Evolutionary conservation across 2,888 invertebrate species (phyloP).

Genomic region (Polietes domitor): DNA sequence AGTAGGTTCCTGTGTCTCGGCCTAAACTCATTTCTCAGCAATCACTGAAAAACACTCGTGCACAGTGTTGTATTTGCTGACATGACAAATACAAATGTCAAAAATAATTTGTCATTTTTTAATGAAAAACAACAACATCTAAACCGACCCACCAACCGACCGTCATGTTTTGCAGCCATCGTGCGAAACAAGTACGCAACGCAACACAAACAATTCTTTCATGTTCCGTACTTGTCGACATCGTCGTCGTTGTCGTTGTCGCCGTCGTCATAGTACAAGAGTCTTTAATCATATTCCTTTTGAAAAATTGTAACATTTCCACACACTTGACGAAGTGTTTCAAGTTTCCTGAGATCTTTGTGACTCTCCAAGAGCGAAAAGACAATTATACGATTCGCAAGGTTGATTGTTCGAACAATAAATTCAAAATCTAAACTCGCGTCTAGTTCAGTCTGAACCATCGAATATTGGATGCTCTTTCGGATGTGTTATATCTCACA

Average conservation of each 20-base stretch:
- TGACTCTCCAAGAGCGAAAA: too few relatives aligned
- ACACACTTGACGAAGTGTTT: not conserved
- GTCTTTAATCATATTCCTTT: constrained; percentile 28
- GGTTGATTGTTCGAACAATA: too few relatives aligned
- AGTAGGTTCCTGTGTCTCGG: constrained; percentile 21
- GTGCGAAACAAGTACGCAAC: not conserved
- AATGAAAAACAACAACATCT: constrained; percentile 7
- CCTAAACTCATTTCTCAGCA: constrained; percentile 6
- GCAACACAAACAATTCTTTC: constrained; percentile 29
- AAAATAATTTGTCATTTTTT: constrained; percentile 66
- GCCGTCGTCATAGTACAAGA: not conserved
- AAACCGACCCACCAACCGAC: not conserved
- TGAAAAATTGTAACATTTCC: constrained; percentile 22
- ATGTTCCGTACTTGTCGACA: constrained; percentile 30
- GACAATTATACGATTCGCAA: too few relatives aligned
- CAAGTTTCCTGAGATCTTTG: not conserved
- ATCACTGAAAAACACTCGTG: constrained; percentile 15
- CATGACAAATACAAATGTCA: constrained; percentile 65
- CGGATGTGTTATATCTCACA: too few relatives aligned
- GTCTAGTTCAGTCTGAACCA: too few relatives aligned
- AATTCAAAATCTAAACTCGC: too few relatives aligned
- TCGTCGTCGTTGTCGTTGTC: not conserved
- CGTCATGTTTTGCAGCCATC: not conserved
- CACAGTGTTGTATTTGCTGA: constrained; percentile 43
- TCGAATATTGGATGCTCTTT: too few relatives aligned